Percentiles rank a stretch among this genome's conserved stretches.
phyloP scores from a whole-genome alignment of 2,888 invertebrate genomes.

The Ferdinandea cuprea region DNA sequence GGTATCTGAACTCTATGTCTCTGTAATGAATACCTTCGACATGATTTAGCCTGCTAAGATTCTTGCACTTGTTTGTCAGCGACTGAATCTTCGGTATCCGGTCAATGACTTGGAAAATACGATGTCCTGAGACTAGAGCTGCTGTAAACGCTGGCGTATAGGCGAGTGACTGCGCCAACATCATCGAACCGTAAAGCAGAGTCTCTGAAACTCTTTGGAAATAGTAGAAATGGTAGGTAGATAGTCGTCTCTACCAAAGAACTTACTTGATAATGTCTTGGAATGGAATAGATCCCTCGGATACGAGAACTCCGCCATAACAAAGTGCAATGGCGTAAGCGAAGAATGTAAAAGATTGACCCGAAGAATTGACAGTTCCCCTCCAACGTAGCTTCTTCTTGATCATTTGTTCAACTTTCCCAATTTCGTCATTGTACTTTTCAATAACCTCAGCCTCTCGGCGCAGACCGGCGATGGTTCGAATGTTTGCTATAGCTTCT shows the following conservation, averaged over 20 bases:
- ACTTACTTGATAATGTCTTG: slow-evolving; percentile 89
- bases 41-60: slow-evolving; percentile 80
- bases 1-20: slow-evolving; percentile 91
- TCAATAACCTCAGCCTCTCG: slow-evolving; percentile 86
- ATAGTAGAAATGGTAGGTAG: neutral
- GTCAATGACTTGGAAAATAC: slow-evolving; percentile 87
- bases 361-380: slow-evolving; percentile 88
- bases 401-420: slow-evolving; percentile 84
- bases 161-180: slow-evolving; percentile 90
- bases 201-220: slow-evolving; percentile 88
- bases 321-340: slow-evolving; percentile 89
- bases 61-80: slow-evolving; percentile 80
- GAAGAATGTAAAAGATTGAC: slow-evolving; percentile 88
- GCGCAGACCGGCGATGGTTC: slow-evolving; percentile 88
- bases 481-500: slow-evolving; percentile 89
- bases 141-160: slow-evolving; percentile 91
- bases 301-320: slow-evolving; percentile 89
- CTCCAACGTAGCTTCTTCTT: slow-evolving; percentile 86
- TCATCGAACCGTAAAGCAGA: slow-evolving; percentile 90
- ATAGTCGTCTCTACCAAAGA: neutral
- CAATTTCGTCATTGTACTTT: slow-evolving; percentile 86
- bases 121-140: slow-evolving; percentile 88
- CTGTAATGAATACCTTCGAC: slow-evolving; percentile 84
- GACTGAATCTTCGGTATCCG: slow-evolving; percentile 85
- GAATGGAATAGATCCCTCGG: slow-evolving; percentile 86